phyloP scores from a whole-genome alignment of 30 jellyfish, hydroid and myxozoan genomes.

The Hydra vulgaris region DNA sequence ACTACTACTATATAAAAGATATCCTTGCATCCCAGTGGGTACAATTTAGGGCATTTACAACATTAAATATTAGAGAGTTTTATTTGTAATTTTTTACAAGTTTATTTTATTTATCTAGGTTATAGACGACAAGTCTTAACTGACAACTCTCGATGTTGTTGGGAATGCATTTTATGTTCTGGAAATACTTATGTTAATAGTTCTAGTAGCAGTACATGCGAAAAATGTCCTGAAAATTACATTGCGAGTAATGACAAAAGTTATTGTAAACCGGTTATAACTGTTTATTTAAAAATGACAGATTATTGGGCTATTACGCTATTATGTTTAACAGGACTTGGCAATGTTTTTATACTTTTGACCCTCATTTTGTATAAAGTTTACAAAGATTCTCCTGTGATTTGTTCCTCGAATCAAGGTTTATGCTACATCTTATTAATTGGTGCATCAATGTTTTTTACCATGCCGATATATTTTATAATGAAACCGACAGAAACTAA shows the following conservation, averaged over 20 bases:
- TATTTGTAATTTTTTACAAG: too few species aligned
- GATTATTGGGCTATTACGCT: constrained; percentile 26
- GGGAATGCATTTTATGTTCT: constrained; percentile 59
- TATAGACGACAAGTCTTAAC: background rate
- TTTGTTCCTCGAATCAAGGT: constrained; percentile 54
- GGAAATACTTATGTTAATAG: constrained; percentile 39
- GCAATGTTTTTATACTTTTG: background rate
- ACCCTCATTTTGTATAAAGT: constrained; percentile 20
- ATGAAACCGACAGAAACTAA: constrained; percentile 41
- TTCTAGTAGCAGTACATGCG: constrained; percentile 33
- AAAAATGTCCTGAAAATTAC: constrained; percentile 24
- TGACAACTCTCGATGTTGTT: constrained; percentile 59
- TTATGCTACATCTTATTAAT: constrained; percentile 41
- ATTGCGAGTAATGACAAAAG: constrained; percentile 26
- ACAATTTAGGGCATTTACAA: too few species aligned
- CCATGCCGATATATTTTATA: constrained; percentile 38
- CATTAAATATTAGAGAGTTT: too few species aligned
- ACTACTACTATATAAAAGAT: too few species aligned
- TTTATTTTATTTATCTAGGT: too few species aligned
- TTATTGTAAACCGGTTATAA: constrained; percentile 21
- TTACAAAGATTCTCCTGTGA: constrained; percentile 46
- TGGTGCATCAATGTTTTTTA: constrained; percentile 29
- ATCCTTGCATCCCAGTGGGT: too few species aligned
- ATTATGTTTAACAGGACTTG: constrained; percentile 21
- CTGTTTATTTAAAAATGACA: constrained; percentile 7